A percentile compares a stretch with the other conserved stretches of the same genome.
These are phyloP conservation scores for Apostichopus parvimensis DNA, from an alignment of 35 echinoderm and acorn worm species.

Conservation along the genomic window DNA sequence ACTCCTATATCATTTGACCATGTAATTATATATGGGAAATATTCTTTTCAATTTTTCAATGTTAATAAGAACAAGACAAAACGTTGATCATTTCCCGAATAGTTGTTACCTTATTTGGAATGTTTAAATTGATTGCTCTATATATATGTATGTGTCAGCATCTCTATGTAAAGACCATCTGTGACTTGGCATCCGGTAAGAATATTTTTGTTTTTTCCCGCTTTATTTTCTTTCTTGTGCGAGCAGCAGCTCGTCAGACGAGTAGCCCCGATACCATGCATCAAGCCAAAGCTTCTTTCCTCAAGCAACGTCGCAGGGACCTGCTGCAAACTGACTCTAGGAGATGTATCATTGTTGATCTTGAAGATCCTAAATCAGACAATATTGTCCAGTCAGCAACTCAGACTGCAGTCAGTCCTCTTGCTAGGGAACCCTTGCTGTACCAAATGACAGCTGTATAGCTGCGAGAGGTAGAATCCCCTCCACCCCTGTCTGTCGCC, in stretches of 20 bases:
- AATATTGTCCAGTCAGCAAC: not conserved
- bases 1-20: no score
- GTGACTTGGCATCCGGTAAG: no score
- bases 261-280: conserved; percentile 41
- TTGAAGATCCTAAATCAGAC: not conserved
- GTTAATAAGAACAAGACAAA: no score
- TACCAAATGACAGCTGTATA: conserved; percentile 23
- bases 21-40: no score
- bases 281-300: conserved; percentile 24
- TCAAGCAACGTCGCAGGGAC: conserved; percentile 8
- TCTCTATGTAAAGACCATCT: no score
- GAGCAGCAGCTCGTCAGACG: conserved; percentile 19
- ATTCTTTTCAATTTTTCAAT: no score
- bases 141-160: no score
- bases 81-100: no score
- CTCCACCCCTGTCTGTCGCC: no score
- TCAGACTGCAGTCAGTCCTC: not conserved
- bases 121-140: no score
- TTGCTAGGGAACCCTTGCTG: conserved; percentile 31
- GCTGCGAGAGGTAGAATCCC: not conserved
- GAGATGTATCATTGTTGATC: conserved; percentile 15
- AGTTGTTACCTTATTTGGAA: no score
- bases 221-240: conserved; percentile 16
- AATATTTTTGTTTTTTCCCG: not conserved
- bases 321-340: not conserved